Evolutionary conservation across 2,113 vertebrate genomes (phyloP).

Genomic region (Varanus komodoensis): DNA sequence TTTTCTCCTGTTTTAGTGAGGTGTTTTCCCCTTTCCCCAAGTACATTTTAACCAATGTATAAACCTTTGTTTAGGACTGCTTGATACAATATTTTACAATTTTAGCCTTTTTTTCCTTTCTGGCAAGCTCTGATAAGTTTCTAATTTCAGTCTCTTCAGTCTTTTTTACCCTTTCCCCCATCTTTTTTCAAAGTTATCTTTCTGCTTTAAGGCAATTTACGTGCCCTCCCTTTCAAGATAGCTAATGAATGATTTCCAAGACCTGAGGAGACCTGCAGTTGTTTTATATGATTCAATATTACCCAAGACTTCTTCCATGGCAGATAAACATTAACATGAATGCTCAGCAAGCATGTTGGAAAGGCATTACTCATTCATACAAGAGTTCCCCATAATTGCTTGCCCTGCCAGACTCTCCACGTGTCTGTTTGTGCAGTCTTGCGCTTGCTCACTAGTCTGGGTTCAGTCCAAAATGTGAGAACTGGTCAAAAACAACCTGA

Average conservation of each 20-base stretch:
- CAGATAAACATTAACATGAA: background rate
- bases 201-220: background rate
- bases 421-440: background rate
- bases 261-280: background rate
- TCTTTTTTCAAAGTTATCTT: background rate
- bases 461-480: background rate
- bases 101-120: background rate
- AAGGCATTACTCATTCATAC: background rate
- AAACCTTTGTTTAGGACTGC: background rate
- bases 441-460: background rate
- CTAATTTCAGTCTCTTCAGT: background rate
- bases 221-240: background rate
- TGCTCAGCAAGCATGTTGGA: background rate
- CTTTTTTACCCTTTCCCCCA: background rate
- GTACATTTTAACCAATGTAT: constrained; percentile 37
- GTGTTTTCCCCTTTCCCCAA: constrained; percentile 50
- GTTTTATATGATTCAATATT: background rate
- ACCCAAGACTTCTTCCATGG: background rate
- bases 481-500: no score
- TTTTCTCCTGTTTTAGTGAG: constrained; percentile 55
- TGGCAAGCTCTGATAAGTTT: no score
- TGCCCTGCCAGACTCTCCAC: background rate
- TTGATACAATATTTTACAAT: constrained; percentile 1
- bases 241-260: background rate
- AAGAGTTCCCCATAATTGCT: background rate